A percentile compares a stretch with the other conserved stretches of the same genome.
These are phyloP conservation scores for Phanerotoma sp. DNA, from an alignment of 2,888 invertebrate species.

Conservation along the genomic window DNA sequence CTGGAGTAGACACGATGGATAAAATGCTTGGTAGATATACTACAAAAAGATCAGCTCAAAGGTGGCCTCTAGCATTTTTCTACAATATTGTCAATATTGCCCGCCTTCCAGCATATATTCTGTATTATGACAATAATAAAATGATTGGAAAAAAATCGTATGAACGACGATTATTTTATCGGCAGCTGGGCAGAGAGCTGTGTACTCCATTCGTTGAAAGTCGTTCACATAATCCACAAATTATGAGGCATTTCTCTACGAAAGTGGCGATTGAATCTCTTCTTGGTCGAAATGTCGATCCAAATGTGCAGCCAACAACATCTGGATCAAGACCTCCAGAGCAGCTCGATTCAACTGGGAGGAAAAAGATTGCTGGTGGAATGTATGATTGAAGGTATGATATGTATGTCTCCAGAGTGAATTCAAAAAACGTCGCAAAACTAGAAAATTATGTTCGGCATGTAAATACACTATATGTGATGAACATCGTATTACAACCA, in stretches of 20 bases:
- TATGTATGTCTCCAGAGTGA: too few species aligned
- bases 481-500: too few species aligned
- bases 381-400: too few species aligned
- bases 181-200: conserved; percentile 33
- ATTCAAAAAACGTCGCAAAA: too few species aligned
- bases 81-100: conserved; percentile 32
- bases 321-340: conserved; percentile 22
- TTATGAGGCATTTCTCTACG: conserved; percentile 27
- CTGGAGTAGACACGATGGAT: conserved; percentile 31
- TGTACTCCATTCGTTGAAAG: conserved; percentile 29
- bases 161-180: conserved; percentile 23
- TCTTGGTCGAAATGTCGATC: conserved; percentile 25
- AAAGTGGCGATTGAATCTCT: conserved; percentile 26
- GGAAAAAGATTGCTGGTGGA: conserved; percentile 28
- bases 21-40: conserved; percentile 32
- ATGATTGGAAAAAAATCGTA: conserved; percentile 21
- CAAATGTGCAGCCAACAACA: conserved; percentile 26
- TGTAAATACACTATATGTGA: too few species aligned
- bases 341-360: conserved; percentile 28
- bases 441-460: too few species aligned
- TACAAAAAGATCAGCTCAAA: conserved; percentile 28
- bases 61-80: conserved; percentile 33
- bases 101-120: conserved; percentile 23
- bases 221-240: conserved; percentile 27
- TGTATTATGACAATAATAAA: conserved; percentile 28